These are phyloP conservation scores for Antennarius maculatus DNA, from an alignment of 2,797 vertebrate genomes.

Conservation along the genomic window DNA sequence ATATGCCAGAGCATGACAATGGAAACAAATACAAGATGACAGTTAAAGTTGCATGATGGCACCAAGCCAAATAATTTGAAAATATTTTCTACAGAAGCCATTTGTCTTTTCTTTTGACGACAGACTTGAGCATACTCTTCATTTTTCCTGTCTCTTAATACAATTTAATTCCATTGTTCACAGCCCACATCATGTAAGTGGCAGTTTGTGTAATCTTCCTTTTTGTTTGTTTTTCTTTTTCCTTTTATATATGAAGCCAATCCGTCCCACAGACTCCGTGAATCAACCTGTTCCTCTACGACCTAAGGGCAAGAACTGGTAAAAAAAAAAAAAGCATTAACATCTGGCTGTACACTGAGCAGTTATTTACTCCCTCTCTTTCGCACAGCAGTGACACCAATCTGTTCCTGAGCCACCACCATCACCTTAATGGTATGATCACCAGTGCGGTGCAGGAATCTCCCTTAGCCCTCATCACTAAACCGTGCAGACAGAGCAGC, in stretches of 20 bases:
- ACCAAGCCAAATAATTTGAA: constrained; percentile 61
- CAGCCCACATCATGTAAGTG: constrained; percentile 62
- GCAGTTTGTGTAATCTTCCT: constrained; percentile 70
- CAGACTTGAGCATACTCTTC: constrained; percentile 55
- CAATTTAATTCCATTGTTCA: constrained; percentile 62
- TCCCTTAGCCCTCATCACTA: constrained; percentile 92
- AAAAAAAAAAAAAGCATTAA: constrained; percentile 82
- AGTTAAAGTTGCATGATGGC: constrained; percentile 53
- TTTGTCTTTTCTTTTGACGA: constrained; percentile 50
- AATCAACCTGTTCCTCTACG: constrained; percentile 84
- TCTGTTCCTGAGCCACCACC: constrained; percentile 86
- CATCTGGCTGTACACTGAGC: constrained; percentile 77
- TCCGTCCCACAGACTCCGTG: constrained; percentile 84
- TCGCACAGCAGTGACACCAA: constrained; percentile 85
- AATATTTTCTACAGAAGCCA: constrained; percentile 54
- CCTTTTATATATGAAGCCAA: constrained; percentile 52
- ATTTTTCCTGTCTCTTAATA: constrained; percentile 62
- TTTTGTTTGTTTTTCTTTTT: constrained; percentile 33
- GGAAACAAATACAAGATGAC: constrained; percentile 62
- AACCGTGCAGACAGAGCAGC: constrained; percentile 83
- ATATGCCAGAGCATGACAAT: constrained; percentile 60
- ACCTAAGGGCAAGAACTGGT: constrained; percentile 82
- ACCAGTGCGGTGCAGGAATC: constrained; percentile 88
- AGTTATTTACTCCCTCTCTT: constrained; percentile 78
- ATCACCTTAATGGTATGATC: constrained; percentile 85